Conservation (phyloP, 1,140 invertebrate genomes). For the Bacillus rossius region DNA sequence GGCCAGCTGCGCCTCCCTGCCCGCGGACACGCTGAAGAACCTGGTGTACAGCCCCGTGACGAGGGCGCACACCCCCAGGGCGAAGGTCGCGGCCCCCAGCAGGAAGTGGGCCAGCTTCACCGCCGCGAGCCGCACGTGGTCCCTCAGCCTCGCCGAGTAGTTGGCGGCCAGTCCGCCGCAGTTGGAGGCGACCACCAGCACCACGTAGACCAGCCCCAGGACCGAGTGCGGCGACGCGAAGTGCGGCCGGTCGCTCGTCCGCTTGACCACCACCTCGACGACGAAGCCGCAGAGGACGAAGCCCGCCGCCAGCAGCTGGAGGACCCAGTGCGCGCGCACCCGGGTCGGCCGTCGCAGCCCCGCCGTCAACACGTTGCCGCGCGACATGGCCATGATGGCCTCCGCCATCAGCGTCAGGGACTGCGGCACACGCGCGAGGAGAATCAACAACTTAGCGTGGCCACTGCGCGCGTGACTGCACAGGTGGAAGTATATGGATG, state of each 20-base stretch:
- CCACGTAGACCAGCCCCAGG: not conserved
- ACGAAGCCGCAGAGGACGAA: conserved; percentile 10
- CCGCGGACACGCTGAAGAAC: not conserved
- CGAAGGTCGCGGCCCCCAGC: not conserved
- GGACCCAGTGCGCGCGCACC: conserved; percentile 6
- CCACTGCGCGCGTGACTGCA: not conserved
- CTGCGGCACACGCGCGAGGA: not conserved
- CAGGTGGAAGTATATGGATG: too few species aligned
- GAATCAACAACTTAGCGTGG: not conserved
- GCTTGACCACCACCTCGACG: conserved; percentile 6
- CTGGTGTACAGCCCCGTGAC: conserved; percentile 2
- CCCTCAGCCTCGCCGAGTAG: not conserved
- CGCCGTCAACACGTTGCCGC: not conserved
- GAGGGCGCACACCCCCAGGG: not conserved
- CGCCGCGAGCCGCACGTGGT: not conserved
- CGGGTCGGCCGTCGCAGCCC: not conserved
- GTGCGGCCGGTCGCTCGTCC: conserved; percentile 6
- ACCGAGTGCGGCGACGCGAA: conserved; percentile 4
- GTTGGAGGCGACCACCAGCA: conserved; percentile 1
- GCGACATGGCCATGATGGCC: conserved; percentile 10
- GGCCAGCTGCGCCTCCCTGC: not conserved
- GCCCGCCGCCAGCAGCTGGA: conserved; percentile 5
- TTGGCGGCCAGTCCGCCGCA: conserved; percentile 4
- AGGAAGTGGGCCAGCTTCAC: conserved; percentile 5
- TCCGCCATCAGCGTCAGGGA: conserved; percentile 9